These are phyloP conservation scores for Trinorchestia longiramus DNA, from an alignment of 1,140 invertebrate species.

Conservation along the genomic window DNA sequence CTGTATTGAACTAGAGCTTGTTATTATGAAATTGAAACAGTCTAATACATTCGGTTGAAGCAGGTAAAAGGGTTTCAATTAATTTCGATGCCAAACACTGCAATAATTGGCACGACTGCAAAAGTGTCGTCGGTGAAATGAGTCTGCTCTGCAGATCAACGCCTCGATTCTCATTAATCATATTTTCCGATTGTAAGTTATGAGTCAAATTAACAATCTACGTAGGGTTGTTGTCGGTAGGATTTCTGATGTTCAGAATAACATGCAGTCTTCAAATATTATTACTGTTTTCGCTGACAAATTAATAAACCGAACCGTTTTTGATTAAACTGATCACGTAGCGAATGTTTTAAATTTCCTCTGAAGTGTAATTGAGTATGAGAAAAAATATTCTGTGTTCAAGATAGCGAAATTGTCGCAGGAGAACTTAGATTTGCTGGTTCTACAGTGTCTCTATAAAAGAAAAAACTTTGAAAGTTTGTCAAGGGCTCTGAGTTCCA, in stretches of 20 bases:
- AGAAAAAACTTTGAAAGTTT: not conserved
- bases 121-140: not conserved
- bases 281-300: too few species aligned
- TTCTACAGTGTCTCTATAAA: not conserved
- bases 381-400: not conserved
- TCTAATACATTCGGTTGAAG: not conserved
- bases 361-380: too few species aligned
- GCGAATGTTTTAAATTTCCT: too few species aligned
- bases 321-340: too few species aligned
- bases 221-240: too few species aligned
- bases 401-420: not conserved
- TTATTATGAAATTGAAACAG: not conserved
- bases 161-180: not conserved
- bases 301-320: too few species aligned
- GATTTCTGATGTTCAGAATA: too few species aligned
- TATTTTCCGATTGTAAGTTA: not conserved
- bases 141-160: not conserved
- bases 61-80: not conserved
- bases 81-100: not conserved
- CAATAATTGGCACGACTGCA: not conserved
- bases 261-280: too few species aligned
- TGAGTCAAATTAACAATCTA: not conserved
- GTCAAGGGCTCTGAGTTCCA: not conserved
- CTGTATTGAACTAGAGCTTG: not conserved
- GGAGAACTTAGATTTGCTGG: not conserved